Base-by-base conservation (phyloP, 2,113 vertebrate species). In the Apaloderma vittatum region DNA sequence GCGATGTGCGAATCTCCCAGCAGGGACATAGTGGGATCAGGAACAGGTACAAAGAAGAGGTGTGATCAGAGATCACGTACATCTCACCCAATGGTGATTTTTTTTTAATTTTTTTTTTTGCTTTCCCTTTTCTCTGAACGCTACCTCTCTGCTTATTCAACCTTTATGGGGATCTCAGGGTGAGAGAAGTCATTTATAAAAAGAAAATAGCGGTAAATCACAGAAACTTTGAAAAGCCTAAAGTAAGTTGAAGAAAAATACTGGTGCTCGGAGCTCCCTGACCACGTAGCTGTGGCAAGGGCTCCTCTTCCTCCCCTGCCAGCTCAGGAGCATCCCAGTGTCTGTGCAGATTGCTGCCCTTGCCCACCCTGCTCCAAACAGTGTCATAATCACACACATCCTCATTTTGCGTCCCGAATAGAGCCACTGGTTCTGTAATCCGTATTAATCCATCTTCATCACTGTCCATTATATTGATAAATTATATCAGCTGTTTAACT, bases 1-100 rank as follows among this genome's bases (percentile, higher is more conserved):
- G 99, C 99, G 49, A 99, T 99, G 99, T 99, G 99, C 1, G 99
- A 99, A 40, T 99, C 99, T 2, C 99, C 99, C 23, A 99, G 99
- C 97, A 98, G 99, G 97, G 99, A 99, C 62, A 98, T 99, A 6
- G 99, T 99, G 86, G 99, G 99, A 94, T 98, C 99, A n/a, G 99
- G 99, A 96, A 99, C 99, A 99, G 99, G 99, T 99, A 97, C 98
- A 98, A 95, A 93, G 97, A 97, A 98, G 97, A 97, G 96, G 95
- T 93, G 96, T 97, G 97, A 97, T 97, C 97, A 97, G 96, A 97
- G 97, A 97, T 96, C 97, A 97, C 96, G 84, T 93, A 89, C 95
- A 94, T 88, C 94, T 98, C 95, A 97, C 94, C 96, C 96, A 97
- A 97, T 96, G 96, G 97, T 97, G 97, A 97, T 97, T 97, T 97